Base-by-base conservation (phyloP, 2,797 vertebrate genomes). In the Alca torda region DNA sequence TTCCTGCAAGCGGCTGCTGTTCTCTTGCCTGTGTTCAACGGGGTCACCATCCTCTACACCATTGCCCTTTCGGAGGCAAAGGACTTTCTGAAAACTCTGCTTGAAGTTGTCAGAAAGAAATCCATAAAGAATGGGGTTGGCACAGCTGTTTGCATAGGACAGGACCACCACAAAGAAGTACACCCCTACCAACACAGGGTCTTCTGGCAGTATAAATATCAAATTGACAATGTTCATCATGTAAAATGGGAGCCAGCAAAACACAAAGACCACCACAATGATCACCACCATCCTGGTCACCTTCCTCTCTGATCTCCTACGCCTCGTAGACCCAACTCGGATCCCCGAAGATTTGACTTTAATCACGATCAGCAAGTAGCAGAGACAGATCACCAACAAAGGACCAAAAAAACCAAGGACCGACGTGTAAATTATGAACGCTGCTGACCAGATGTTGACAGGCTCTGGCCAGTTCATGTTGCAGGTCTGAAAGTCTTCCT, bases 181-280 rank as follows among this genome's bases (percentile, higher is more conserved):
- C 57, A 99, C 67, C 0, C 98, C 97, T 0, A 96, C 95, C 1
- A 98, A 94, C 28, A 96, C 86, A 1, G 98, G 98, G 76, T 97
- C 98, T 67, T 99, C 99, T 0, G 99, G 99, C 95, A 99, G 98
- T 16, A 98, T 98, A 60, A 99, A 88, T n/a, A 99, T 96, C 92
- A 99, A 96, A 96, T 99, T 99, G 95, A 99, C 97, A 3, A 99
- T 98, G 98, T 99, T 99, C 96, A 98, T 94, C 1, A 97, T 97
- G 96, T 99, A 99, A 97, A 99, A 99, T 0, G 99, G 99, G 84
- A 99, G 97, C 99, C 99, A 99, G 93, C 99, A 99, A 65, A 99
- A 96, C 2, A 99, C 98, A 13, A 99, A 99, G 59, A 99, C 99
- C 35, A 98, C 89, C 90, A 99, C 99, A 11, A 99, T 99, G 96